Conservation (phyloP, 30 jellyfish, hydroid and myxozoan genomes). For the Chrysaora quinquecirrha region DNA sequence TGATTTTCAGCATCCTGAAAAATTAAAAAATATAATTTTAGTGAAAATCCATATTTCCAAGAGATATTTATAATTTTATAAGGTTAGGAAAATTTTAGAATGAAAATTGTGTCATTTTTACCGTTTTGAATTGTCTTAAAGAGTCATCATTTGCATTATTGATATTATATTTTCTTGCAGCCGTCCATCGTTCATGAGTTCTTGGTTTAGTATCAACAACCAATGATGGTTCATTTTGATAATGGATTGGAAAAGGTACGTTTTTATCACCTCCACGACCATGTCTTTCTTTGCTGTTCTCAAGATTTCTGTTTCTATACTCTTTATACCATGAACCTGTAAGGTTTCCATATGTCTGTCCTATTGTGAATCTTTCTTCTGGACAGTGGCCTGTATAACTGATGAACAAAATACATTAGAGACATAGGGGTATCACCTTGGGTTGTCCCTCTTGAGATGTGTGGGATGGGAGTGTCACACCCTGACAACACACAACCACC, state of each 20-base stretch:
- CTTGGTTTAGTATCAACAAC: constrained; percentile 63
- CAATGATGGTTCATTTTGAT: constrained; percentile 62
- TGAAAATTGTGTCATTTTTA: no score
- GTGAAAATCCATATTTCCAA: no score
- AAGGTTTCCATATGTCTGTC: constrained; percentile 71
- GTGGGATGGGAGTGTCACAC: no score
- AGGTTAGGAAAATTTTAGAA: no score
- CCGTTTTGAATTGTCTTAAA: constrained; percentile 45
- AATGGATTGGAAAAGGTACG: constrained; percentile 60
- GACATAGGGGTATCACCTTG: no score
- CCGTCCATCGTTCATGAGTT: constrained; percentile 68
- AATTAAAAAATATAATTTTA: neutral
- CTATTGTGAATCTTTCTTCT: constrained; percentile 47
- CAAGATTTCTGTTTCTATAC: constrained; percentile 31
- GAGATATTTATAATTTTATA: no score
- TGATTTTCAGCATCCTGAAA: constrained; percentile 70
- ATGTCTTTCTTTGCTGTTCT: constrained; percentile 47
- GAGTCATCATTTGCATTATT: constrained; percentile 20
- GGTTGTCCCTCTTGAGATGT: no score
- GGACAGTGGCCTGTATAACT: constrained; percentile 84
- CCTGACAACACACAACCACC: no score
- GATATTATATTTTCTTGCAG: constrained; percentile 52
- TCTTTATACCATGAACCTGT: constrained; percentile 28
- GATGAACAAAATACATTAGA: no score
- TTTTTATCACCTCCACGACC: constrained; percentile 66